Base-by-base conservation (phyloP, 1,140 invertebrate genomes). In the Apocrypta bakeri region DNA sequence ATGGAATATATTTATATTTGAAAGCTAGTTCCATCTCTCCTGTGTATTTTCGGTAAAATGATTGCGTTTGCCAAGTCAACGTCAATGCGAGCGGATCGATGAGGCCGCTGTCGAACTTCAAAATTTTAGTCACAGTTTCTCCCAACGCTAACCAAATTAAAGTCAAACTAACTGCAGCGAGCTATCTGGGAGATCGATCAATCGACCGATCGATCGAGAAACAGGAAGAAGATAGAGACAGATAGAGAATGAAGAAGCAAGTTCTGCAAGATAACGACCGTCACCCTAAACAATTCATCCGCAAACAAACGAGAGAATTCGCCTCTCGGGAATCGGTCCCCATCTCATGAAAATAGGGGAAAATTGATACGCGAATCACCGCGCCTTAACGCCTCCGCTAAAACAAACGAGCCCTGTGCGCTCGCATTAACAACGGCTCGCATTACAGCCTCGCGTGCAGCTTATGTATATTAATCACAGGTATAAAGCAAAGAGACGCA, bases 401-500 rank as follows among this genome's bases (percentile, higher is more conserved):
- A 21, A 48, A 48, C 42, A n/a, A 56, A 56, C 48, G 21, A 56
- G 48, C 48, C 48, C 17, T 7, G n/a, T 4, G 48, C 48, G 48
- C 21, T 4, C 48, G 48, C 21, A 56, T 56, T 56, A 56, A 48
- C 42, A 48, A 48, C 12, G 21, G 14, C 42, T 21, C 42, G 42
- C 42, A 64, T 64, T 64, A 48, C 42, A 64, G 25, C 63, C n/a
- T 24, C 24, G 6, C 27, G 25, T 14, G 14, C 68, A 7, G 69
- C 37, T 72, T 72, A 42, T 72, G 69, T 72, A 24, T 42, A 72
- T 72, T 72, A 72, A 72, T 72, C 11, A 37, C 24, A 25, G 69
- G 42, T 42, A 72, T 42, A 72, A 72, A 72, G n/a, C 69, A 66
- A 66, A 66, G 63, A 66, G 63, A 25, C 63, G 63, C 63, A 66